Percentiles rank a stretch among this genome's conserved stretches.
Evolutionary conservation across 1,140 invertebrate species (phyloP).

Genomic region (Forficula auricularia): DNA sequence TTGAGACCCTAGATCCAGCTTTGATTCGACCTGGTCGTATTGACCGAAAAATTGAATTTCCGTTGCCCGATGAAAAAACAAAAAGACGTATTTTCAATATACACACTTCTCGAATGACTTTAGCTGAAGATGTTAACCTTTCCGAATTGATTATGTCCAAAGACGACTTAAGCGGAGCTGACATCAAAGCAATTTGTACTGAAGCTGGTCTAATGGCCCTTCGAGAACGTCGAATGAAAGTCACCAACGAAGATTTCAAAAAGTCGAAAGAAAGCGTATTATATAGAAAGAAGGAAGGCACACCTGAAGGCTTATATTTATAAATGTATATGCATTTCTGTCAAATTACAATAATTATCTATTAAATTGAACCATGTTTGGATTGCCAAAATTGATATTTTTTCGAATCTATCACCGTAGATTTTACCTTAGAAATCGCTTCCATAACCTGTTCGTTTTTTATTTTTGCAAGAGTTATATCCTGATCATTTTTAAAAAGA

Average conservation of each 20-base stretch:
- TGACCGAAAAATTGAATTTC: constrained; percentile 99
- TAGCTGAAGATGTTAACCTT: constrained; percentile 92
- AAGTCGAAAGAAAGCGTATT: constrained; percentile 99
- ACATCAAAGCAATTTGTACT: constrained; percentile 93
- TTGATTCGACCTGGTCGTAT: constrained; percentile 96
- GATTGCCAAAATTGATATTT: too few species aligned
- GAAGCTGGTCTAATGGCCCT: constrained; percentile 97
- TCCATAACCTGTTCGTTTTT: too few species aligned
- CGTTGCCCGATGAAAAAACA: constrained; percentile 97
- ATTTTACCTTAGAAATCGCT: too few species aligned
- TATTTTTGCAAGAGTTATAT: too few species aligned
- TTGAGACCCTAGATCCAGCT: constrained; percentile 97
- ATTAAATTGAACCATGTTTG: too few species aligned
- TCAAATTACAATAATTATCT: too few species aligned
- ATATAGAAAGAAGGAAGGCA: constrained; percentile 98
- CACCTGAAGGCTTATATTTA: constrained; percentile 95
- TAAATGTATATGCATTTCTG: constrained; percentile 34
- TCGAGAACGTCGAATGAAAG: constrained; percentile 95
- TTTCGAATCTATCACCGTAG: too few species aligned
- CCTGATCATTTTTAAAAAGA: too few species aligned
- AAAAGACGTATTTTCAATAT: constrained; percentile 96
- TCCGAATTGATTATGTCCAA: constrained; percentile 98
- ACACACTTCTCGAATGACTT: constrained; percentile 94
- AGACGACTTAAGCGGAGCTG: constrained; percentile 96
- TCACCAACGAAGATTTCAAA: constrained; percentile 98